Evolutionary conservation across 1,140 invertebrate species (phyloP).

Genomic region (Stegodyphus mimosarum): DNA sequence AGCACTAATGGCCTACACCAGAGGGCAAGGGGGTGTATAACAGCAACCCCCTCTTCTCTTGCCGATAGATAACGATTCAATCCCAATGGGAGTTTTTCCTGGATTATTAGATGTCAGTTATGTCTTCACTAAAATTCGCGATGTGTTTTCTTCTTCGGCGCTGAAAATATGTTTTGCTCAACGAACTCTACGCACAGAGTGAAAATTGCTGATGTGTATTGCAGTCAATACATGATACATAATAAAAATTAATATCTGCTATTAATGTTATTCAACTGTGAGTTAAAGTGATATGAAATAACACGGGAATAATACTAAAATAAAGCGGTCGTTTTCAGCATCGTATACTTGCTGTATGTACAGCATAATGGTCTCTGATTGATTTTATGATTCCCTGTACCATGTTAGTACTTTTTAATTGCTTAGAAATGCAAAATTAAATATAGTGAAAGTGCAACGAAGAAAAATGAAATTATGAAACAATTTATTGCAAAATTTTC

Average conservation of each 20-base stretch:
- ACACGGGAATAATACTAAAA: background rate
- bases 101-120: background rate
- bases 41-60: background rate
- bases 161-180: background rate
- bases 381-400: too few relatives aligned
- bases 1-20: conserved; percentile 26
- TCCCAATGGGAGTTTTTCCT: background rate
- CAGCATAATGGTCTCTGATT: too few relatives aligned
- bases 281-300: background rate
- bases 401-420: too few relatives aligned
- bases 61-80: conserved; percentile 28
- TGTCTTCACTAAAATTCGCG: conserved; percentile 3
- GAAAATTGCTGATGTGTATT: background rate
- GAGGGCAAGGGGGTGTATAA: background rate
- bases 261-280: background rate
- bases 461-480: too few relatives aligned
- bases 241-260: background rate
- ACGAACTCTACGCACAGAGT: background rate
- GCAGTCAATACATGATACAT: background rate
- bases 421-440: too few relatives aligned
- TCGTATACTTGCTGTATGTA: too few relatives aligned
- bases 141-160: background rate
- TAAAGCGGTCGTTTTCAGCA: too few relatives aligned
- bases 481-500: too few relatives aligned
- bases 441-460: too few relatives aligned